Evolutionary conservation across 1,140 invertebrate species (phyloP).

Genomic region (Anoplolepis gracilipes): DNA sequence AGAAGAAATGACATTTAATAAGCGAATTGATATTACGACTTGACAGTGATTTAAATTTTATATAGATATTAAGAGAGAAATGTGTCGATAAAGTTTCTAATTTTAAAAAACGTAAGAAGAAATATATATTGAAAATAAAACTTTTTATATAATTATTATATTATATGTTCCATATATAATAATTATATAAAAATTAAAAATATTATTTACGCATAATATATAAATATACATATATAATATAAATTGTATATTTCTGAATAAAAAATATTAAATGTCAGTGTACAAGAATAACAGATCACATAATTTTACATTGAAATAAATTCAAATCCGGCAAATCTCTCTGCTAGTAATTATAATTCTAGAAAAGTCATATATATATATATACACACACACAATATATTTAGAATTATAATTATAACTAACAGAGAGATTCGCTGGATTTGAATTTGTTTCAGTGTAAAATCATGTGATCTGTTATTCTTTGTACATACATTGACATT

Average conservation of each 20-base stretch:
- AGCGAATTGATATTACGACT: no score
- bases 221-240: not conserved
- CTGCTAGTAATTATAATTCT: not conserved
- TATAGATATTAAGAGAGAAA: not conserved
- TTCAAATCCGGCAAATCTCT: not conserved
- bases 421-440: not conserved
- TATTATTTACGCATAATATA: not conserved
- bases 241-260: slow-evolving; percentile 1
- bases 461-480: slow-evolving; percentile 20
- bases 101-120: no score
- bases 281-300: slow-evolving; percentile 18
- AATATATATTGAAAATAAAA: not conserved
- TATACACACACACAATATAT: no score
- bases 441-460: not conserved
- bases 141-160: no score
- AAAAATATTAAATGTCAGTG: not conserved
- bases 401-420: not conserved
- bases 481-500: not conserved
- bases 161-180: not conserved
- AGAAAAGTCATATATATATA: no score
- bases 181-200: not conserved
- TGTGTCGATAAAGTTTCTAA: not conserved
- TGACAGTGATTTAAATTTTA: not conserved
- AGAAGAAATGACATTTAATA: not conserved
- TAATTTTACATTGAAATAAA: not conserved